phyloP scores from a whole-genome alignment of 2,888 invertebrate genomes.

The Noctuana brunneofusca region DNA sequence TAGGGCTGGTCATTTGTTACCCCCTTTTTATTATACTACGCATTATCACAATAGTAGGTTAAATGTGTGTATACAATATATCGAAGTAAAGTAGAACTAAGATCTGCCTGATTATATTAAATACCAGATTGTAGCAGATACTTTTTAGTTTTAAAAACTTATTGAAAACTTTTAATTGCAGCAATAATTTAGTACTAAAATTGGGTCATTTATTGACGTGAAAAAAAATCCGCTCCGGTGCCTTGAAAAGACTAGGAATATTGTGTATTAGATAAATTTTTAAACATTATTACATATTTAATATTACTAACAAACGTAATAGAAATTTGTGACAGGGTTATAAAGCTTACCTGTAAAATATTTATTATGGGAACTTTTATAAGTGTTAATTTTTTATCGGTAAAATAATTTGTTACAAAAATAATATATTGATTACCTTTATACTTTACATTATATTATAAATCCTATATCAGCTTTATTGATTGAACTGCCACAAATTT shows the following conservation, averaged over 20 bases:
- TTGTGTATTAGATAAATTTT: not conserved
- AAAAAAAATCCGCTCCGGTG: not conserved
- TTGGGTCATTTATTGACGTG: not conserved
- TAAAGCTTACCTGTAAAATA: not conserved
- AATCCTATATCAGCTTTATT: not conserved
- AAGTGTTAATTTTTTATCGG: not conserved
- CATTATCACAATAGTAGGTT: slow-evolving; percentile 6
- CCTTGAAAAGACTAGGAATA: not conserved
- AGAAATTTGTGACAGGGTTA: not conserved
- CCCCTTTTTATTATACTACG: not conserved
- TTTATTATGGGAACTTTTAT: not conserved
- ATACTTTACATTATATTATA: no score
- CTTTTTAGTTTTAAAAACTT: not conserved
- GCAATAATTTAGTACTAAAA: not conserved
- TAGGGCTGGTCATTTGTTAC: not conserved
- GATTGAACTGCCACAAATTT: not conserved
- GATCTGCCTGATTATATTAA: not conserved
- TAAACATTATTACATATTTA: not conserved
- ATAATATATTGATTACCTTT: no score
- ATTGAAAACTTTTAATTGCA: not conserved
- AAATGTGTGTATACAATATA: not conserved
- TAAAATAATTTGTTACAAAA: not conserved
- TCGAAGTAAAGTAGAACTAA: not conserved
- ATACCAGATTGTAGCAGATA: not conserved
- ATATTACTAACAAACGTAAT: not conserved